Evolutionary conservation across 1,140 invertebrate genomes (phyloP).

Genomic region (Eubasilissa regina): DNA sequence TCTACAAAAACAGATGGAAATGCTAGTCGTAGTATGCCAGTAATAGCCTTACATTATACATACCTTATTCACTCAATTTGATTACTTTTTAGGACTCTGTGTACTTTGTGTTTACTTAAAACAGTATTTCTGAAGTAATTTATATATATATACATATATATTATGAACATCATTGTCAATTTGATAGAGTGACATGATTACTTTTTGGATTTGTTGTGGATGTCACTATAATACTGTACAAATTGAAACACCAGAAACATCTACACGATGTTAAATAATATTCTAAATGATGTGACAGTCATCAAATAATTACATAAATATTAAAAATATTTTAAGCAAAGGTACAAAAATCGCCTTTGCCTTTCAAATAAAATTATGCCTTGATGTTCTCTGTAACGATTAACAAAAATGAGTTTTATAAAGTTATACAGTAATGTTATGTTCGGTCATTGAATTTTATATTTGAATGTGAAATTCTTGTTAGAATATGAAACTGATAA

Average conservation of each 20-base stretch:
- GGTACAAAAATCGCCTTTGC: conserved; percentile 40
- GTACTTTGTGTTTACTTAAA: conserved; percentile 7
- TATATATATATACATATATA: not conserved
- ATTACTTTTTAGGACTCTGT: conserved; percentile 10
- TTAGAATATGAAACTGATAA: conserved; percentile 12
- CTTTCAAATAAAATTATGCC: conserved; percentile 46
- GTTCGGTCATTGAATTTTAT: conserved; percentile 17
- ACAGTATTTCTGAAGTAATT: conserved; percentile 16
- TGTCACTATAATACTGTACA: conserved; percentile 48
- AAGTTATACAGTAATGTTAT: conserved; percentile 31
- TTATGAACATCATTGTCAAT: conserved; percentile 18
- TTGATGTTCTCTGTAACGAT: conserved; percentile 25
- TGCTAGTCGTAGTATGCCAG: conserved; percentile 29
- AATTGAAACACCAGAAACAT: conserved; percentile 50
- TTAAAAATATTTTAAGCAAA: conserved; percentile 40
- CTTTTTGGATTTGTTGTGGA: not conserved
- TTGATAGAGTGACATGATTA: conserved; percentile 16
- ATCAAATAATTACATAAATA: conserved; percentile 30
- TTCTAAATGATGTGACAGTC: conserved; percentile 42
- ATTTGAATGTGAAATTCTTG: conserved; percentile 17
- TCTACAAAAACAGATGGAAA: not conserved
- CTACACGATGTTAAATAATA: conserved; percentile 42
- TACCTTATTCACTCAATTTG: not conserved
- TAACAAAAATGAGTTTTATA: conserved; percentile 37
- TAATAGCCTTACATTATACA: conserved; percentile 36